Evolutionary conservation across 2,797 vertebrate genomes (phyloP).

Genomic region (Schizopygopsis malacanthus): DNA sequence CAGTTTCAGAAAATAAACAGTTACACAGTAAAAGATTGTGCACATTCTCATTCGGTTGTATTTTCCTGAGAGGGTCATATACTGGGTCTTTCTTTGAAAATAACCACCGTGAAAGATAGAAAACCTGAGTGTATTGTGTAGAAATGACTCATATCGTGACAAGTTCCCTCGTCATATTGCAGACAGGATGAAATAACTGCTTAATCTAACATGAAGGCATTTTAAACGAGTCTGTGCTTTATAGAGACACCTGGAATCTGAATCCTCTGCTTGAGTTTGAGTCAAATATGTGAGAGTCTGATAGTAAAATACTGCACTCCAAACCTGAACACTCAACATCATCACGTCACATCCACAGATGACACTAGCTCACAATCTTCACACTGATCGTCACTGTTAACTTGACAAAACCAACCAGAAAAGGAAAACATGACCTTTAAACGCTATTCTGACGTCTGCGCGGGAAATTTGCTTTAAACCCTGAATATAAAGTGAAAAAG

Average conservation of each 20-base stretch:
- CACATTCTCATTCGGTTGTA: slow-evolving; percentile 10
- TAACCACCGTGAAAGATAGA: slow-evolving; percentile 10
- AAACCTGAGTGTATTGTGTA: slow-evolving; percentile 28
- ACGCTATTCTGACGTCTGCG: not conserved
- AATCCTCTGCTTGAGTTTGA: not conserved
- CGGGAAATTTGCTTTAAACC: not conserved
- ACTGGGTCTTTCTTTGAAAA: slow-evolving; percentile 3
- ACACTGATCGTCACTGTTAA: slow-evolving; percentile 3
- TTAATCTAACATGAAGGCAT: not conserved
- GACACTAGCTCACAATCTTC: not conserved
- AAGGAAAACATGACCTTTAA: not conserved
- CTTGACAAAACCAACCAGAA: not conserved
- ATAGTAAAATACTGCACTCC: not conserved
- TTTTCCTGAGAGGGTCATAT: slow-evolving; percentile 56
- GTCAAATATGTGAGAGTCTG: not conserved
- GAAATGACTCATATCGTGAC: not conserved
- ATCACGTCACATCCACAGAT: not conserved
- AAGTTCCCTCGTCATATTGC: not conserved
- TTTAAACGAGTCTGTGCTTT: slow-evolving; percentile 1
- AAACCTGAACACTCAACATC: not conserved
- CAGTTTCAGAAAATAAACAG: not conserved
- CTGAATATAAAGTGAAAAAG: not conserved
- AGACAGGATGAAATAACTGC: not conserved
- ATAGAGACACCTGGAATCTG: not conserved
- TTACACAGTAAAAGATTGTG: not conserved